Base-by-base conservation (phyloP, 1,140 invertebrate species). In the Ephestia elutella region DNA sequence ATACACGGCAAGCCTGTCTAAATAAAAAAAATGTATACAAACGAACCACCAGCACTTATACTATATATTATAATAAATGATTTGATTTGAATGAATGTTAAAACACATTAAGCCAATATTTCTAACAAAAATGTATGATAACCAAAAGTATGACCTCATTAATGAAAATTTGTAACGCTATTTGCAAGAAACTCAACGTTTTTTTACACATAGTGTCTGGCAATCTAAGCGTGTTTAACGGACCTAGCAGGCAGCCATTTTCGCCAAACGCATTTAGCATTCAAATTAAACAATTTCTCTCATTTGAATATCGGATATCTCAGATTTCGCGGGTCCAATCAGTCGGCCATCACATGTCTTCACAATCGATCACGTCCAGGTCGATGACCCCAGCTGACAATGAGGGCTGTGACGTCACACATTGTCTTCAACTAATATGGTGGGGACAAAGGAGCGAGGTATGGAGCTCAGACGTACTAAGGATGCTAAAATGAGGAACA, bases 231-330 rank as follows among this genome's bases (percentile, higher is more conserved):
- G 2, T 15, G 38, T 44, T n/a, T 15, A 5, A 44, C 30, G 30
- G 5, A 44, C 8, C 38, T 15, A 44, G 11, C 32, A 11, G 32
- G 11, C 13, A 38, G 15, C 38, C 13, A 44, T 44, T 44, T 44
- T 44, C 38, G 38, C 38, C 38, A 44, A 44, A 44, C 38, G 38
- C 38, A 44, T 15, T 44, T 44, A 44, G 38, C 38, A 44, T 44
- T 44, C 38, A 44, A 15, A 44, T 44, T 15, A 44, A 44, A 17
- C 38, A 44, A 44, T 15, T 44, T 44, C 38, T 15, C 38, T 17
- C 5, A 44, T 44, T 44, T 44, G 13, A 44, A 44, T 44, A 44
- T 32, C 30, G 30, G 15, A 44, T 15, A 44, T 17, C 13, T 44
- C 15, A 15, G 38, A 44, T 44, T 44, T 44, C 38, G 38, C 38